phyloP scores from a whole-genome alignment of 1,140 invertebrate species.

The Tachypleus tridentatus region DNA sequence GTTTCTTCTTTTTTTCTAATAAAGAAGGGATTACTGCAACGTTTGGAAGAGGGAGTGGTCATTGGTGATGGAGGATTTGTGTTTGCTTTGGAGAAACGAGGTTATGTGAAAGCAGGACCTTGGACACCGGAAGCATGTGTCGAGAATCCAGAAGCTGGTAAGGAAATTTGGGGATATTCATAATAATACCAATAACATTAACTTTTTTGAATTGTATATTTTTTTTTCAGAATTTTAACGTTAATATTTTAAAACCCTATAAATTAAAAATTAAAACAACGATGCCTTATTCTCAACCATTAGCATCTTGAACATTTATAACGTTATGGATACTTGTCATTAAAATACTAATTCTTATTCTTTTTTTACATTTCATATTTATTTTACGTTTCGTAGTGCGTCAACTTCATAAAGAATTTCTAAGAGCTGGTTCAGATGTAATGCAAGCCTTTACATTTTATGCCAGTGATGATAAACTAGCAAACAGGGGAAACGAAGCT shows the following conservation, averaged over 20 bases:
- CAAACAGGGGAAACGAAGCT: slow-evolving; percentile 33
- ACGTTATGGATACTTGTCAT: neutral
- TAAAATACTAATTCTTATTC: neutral
- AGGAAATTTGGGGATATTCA: slow-evolving; percentile 1
- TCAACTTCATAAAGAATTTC: slow-evolving; percentile 33
- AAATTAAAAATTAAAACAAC: too few species aligned
- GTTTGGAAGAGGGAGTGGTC: slow-evolving; percentile 33
- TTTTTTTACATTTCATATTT: slow-evolving; percentile 1
- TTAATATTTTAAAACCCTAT: neutral
- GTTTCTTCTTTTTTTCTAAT: slow-evolving; percentile 13
- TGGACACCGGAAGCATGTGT: slow-evolving; percentile 36
- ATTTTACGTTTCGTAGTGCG: slow-evolving; percentile 24
- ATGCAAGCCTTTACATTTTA: slow-evolving; percentile 39
- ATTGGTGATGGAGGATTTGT: slow-evolving; percentile 38
- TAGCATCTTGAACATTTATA: too few species aligned
- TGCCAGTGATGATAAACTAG: slow-evolving; percentile 36
- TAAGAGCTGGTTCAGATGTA: slow-evolving; percentile 36
- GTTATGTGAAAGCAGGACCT: slow-evolving; percentile 37
- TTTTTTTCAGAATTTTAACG: neutral
- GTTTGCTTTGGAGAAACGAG: slow-evolving; percentile 36
- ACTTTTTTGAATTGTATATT: neutral
- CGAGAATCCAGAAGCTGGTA: slow-evolving; percentile 36
- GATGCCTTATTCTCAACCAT: too few species aligned
- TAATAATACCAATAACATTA: neutral
- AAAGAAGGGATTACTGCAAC: slow-evolving; percentile 29